Evolutionary conservation across 1,140 invertebrate genomes (phyloP).

Genomic region (Cylas formicarius): DNA sequence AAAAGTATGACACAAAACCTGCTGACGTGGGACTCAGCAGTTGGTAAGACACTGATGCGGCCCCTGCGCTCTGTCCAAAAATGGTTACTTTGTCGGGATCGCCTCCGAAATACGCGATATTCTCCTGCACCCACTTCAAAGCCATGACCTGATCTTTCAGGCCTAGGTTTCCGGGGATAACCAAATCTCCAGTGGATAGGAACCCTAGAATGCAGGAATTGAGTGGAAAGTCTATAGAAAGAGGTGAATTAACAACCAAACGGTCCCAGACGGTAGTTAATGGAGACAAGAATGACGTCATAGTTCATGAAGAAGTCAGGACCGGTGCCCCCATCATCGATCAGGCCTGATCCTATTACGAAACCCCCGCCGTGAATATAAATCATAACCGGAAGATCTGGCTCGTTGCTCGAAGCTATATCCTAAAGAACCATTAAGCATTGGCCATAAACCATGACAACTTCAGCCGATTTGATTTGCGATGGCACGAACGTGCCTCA

Average conservation of each 20-base stretch:
- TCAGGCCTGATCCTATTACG: constrained; percentile 8
- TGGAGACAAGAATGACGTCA: constrained; percentile 9
- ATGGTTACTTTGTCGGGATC: constrained; percentile 13
- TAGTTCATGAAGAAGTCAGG: constrained; percentile 15
- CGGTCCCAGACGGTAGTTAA: constrained; percentile 16
- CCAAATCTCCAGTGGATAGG: constrained; percentile 6
- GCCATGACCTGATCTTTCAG: constrained; percentile 11
- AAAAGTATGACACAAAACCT: constrained; percentile 4
- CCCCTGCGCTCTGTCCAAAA: constrained; percentile 11
- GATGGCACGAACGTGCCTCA: too few relatives aligned
- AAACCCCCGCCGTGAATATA: constrained; percentile 17
- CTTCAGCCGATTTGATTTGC: too few relatives aligned
- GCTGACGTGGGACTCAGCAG: constrained; percentile 6
- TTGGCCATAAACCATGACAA: too few relatives aligned
- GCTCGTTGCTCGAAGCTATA: too few relatives aligned
- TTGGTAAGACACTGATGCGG: constrained; percentile 11
- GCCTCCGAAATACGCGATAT: constrained; percentile 13
- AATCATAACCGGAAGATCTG: constrained; percentile 14
- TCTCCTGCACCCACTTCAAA: constrained; percentile 15
- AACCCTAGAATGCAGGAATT: too few relatives aligned
- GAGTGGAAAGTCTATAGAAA: not conserved
- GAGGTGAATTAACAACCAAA: constrained; percentile 6
- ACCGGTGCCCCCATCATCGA: constrained; percentile 8
- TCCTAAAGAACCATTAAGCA: too few relatives aligned
- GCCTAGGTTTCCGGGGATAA: constrained; percentile 10